Conservation (phyloP, 2,888 invertebrate genomes). For the Tridacna gigas region DNA sequence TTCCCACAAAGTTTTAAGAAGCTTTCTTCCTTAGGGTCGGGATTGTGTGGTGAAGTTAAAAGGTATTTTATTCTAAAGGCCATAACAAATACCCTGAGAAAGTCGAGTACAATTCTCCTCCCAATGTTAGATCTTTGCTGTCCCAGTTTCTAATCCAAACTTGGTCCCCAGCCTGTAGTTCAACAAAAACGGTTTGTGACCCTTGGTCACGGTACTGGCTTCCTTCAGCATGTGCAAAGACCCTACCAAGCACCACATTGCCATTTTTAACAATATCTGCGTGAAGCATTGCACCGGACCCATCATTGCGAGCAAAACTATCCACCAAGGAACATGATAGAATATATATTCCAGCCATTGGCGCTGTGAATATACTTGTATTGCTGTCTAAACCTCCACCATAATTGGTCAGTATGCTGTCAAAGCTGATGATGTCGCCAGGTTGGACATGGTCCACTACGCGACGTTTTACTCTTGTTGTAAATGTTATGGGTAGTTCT, state of each 20-base stretch:
- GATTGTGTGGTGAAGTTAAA: no score
- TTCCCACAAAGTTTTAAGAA: no score
- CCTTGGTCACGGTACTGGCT: slow-evolving; percentile 44
- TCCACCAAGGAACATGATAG: slow-evolving; percentile 43
- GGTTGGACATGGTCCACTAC: slow-evolving; percentile 24
- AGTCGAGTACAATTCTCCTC: slow-evolving; percentile 51
- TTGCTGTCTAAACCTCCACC: slow-evolving; percentile 33
- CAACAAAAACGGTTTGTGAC: slow-evolving; percentile 44
- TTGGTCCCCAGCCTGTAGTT: slow-evolving; percentile 32
- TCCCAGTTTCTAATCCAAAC: slow-evolving; percentile 37
- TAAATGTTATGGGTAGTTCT: slow-evolving; percentile 34
- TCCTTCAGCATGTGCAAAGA: slow-evolving; percentile 47
- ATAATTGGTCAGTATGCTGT: slow-evolving; percentile 17
- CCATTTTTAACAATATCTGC: slow-evolving; percentile 48
- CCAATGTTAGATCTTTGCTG: slow-evolving; percentile 34
- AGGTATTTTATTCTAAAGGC: slow-evolving; percentile 16
- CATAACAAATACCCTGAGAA: slow-evolving; percentile 49
- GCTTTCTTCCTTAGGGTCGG: no score
- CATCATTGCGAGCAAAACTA: slow-evolving; percentile 11
- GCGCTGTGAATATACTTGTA: slow-evolving; percentile 34
- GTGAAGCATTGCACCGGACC: slow-evolving; percentile 33
- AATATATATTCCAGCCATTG: slow-evolving; percentile 35
- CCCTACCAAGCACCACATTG: slow-evolving; percentile 18
- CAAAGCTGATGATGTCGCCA: slow-evolving; percentile 23
- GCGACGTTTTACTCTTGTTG: slow-evolving; percentile 22